Conservation (phyloP, 2,113 vertebrate species). For the Enhydra lutris region DNA sequence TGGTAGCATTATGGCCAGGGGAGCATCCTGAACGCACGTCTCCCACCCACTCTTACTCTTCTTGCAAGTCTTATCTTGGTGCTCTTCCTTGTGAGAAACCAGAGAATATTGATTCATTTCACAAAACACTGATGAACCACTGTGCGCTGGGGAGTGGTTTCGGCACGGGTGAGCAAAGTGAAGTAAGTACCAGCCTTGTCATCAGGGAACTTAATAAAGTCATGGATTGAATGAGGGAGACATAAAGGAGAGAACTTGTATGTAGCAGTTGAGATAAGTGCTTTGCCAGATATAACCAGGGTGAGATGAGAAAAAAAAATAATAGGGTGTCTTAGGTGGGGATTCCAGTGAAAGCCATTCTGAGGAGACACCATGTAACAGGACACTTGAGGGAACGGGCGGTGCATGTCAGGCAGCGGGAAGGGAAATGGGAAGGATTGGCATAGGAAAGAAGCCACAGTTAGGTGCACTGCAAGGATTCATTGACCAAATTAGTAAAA, state of each 20-base stretch:
- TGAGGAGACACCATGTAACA: accelerated
- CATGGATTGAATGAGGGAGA: not conserved
- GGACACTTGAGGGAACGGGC: not conserved
- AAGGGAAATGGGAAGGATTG: accelerated
- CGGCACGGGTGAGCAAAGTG: not conserved
- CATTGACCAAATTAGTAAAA: not conserved
- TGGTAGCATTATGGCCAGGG: too few relatives aligned
- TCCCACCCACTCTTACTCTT: not conserved
- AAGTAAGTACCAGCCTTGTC: not conserved
- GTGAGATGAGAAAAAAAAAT: not conserved
- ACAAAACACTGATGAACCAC: not conserved
- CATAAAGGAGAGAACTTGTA: not conserved
- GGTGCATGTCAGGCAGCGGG: accelerated
- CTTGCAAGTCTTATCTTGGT: not conserved
- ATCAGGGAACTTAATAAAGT: not conserved
- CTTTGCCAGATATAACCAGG: not conserved
- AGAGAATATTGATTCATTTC: not conserved
- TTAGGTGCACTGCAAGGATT: too few relatives aligned
- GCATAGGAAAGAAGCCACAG: too few relatives aligned
- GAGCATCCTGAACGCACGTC: accelerated
- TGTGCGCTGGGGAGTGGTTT: not conserved
- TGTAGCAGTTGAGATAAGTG: not conserved
- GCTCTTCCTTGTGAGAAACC: not conserved
- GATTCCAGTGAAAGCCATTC: not conserved
- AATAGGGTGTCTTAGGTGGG: accelerated